These are phyloP conservation scores for Ictidomys tridecemlineatus DNA, from an alignment of 2,113 vertebrate species.

Conservation along the genomic window DNA sequence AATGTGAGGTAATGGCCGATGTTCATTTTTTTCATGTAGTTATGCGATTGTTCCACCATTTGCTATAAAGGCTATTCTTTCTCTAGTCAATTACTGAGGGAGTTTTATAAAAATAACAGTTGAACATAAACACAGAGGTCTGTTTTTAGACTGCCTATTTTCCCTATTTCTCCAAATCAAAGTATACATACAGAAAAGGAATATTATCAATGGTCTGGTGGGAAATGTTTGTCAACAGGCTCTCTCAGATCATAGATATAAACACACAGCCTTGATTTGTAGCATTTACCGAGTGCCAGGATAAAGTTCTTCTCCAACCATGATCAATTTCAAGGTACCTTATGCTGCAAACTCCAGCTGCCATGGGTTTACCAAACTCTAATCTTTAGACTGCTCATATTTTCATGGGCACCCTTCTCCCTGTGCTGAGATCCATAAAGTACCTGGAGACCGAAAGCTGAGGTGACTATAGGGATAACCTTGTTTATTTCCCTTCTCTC, in stretches of 20 bases:
- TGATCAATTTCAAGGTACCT: neutral
- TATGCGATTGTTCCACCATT: neutral
- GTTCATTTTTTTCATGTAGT: neutral
- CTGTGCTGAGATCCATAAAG: neutral
- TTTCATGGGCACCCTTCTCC: neutral
- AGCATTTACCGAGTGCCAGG: neutral
- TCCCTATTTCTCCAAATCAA: neutral
- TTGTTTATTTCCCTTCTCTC: neutral
- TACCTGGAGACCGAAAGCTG: neutral
- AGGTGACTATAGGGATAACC: neutral
- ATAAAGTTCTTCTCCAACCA: neutral
- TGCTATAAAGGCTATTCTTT: conserved; percentile 2
- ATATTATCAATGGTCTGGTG: neutral
- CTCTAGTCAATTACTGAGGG: neutral
- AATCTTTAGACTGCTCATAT: neutral
- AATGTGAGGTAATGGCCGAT: neutral
- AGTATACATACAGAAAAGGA: neutral
- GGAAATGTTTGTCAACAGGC: neutral
- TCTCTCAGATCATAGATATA: neutral
- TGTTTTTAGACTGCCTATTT: conserved; percentile 19
- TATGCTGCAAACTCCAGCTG: neutral
- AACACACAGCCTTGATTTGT: neutral
- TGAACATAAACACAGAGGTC: conserved; percentile 11
- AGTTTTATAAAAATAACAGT: conserved; percentile 25
- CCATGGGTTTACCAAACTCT: neutral